phyloP scores from a whole-genome alignment of 2,797 vertebrate genomes.

The Manis crassicaudata region DNA sequence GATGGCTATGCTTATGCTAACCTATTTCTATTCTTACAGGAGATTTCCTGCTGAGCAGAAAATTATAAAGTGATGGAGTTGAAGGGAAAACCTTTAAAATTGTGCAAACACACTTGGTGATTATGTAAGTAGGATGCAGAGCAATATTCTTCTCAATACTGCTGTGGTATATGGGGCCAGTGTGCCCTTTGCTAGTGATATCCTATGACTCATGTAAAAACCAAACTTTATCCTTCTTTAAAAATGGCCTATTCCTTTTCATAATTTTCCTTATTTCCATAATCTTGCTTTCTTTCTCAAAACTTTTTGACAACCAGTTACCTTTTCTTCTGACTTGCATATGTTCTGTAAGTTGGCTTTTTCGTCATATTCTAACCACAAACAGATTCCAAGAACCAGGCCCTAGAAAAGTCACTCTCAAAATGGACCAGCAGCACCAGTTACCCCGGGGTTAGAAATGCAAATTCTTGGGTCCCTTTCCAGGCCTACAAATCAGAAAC shows the following conservation, averaged over 20 bases:
- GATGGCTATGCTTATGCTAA: no score
- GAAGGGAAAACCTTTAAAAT: neutral
- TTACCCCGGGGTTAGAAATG: neutral
- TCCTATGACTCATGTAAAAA: neutral
- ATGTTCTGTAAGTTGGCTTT: neutral
- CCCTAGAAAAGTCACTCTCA: neutral
- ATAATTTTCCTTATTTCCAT: neutral
- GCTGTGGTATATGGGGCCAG: neutral
- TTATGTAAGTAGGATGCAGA: neutral
- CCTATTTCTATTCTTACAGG: no score
- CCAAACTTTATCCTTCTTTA: neutral
- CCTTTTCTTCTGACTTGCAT: neutral
- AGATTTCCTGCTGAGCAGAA: neutral
- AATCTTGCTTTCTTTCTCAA: neutral
- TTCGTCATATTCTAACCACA: neutral
- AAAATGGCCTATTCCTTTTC: neutral
- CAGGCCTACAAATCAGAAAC: no score
- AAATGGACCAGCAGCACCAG: neutral
- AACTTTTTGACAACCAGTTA: neutral
- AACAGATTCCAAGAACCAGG: neutral
- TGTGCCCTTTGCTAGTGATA: neutral
- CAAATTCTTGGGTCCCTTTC: neutral
- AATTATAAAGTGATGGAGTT: neutral
- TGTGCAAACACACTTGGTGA: neutral
- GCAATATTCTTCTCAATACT: no score